Evolutionary conservation across 2,888 invertebrate genomes (phyloP), one percentile per base, ranked within the genome.

Genomic region (Lithodes maja): DNA sequence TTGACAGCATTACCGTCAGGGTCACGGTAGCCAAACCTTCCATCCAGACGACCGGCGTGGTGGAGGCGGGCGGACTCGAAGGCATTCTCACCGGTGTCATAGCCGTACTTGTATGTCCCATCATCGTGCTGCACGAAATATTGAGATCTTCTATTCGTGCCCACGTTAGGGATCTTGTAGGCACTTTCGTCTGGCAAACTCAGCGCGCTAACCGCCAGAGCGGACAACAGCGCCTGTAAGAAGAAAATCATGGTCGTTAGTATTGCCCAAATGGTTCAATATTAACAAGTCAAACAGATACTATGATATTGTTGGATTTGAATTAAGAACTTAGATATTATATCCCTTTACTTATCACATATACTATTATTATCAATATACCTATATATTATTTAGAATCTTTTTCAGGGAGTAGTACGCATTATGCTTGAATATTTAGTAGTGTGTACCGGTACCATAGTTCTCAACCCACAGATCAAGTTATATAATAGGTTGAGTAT

Each of bases 91-190:
- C 94, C 94, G 93, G 96, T 96, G 91, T 95, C 94, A 92, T 96
- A 96, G 84, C 96, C 96, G 93, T 96, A 97, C 93, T 96, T 95
- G 93, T 95, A 97, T 49, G 96, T 96, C 93, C 96, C 96, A 94
- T 97, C 96, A 54, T 95, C 93, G 79, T 94, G 93, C 90, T 93
- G 93, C 52, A 94, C 93, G 80, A 93, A 93, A 91, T 93, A 94
- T 87, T 94, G 93, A 1, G 93, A 92, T 12, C 93, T 92, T n/a
- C 92, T 92, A 2, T 93, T 93, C 5, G 93, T 92, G 54, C 93
- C 93, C 87, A 93, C 93, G 85, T 92, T 90, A 50, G 93, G 93
- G 82, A 93, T 89, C 92, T 94, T 93, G 92, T 94, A 94, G 61
- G 83, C 86, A 33, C 80, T 69, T n/a, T 91, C 90, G 71, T 89